A percentile compares a stretch with the other conserved stretches of the same genome.
Conservation (phyloP, 2,797 vertebrate species). For the Schizothorax lantsangensis region DNA sequence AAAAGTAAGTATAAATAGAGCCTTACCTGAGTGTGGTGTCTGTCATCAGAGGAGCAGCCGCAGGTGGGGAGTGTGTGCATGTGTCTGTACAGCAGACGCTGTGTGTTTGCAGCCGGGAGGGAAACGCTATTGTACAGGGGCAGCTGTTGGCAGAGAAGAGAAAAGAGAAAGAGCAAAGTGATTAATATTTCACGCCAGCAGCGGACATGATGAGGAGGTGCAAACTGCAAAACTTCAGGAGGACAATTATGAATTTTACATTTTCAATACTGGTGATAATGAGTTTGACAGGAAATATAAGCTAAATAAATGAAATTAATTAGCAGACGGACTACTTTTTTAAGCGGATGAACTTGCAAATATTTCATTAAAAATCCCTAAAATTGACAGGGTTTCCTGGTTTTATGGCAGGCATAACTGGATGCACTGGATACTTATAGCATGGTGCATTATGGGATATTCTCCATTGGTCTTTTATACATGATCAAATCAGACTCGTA, state of each 20-base stretch:
- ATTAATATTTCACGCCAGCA: constrained; percentile 54
- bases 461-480: not conserved
- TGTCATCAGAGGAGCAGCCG: constrained; percentile 22
- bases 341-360: not conserved
- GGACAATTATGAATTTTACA: not conserved
- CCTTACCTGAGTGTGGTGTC: constrained; percentile 28
- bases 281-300: not conserved
- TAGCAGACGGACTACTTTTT: not conserved
- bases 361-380: not conserved
- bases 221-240: not conserved
- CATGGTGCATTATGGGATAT: not conserved
- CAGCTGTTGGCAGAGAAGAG: constrained; percentile 53
- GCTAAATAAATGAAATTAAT: not conserved
- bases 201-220: not conserved
- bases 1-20: not conserved
- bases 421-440: not conserved
- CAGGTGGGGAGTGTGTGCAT: constrained; percentile 41
- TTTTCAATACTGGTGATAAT: not conserved
- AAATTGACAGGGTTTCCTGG: not conserved
- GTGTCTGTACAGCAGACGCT: not conserved
- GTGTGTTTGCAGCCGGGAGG: constrained; percentile 29
- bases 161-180: constrained; percentile 37
- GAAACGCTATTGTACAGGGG: constrained; percentile 44
- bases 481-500: not conserved
- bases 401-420: not conserved